These are phyloP conservation scores for Tiaroga cobitis DNA, from an alignment of 2,797 vertebrate species.

Conservation along the genomic window DNA sequence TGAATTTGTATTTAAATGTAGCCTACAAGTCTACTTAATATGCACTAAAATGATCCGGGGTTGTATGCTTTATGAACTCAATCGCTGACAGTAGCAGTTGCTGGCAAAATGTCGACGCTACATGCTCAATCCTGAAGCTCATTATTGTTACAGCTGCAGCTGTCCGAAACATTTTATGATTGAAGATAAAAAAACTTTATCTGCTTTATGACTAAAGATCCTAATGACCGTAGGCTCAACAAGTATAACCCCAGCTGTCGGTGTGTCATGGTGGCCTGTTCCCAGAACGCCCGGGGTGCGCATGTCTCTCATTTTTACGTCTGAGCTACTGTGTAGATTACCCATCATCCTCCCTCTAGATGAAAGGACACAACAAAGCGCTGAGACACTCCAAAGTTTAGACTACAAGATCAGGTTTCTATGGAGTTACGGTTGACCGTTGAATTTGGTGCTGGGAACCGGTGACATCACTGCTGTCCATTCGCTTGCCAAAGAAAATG, in stretches of 20 bases:
- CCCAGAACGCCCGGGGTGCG: conserved; percentile 18
- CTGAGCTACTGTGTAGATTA: conserved; percentile 35
- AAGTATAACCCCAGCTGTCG: conserved; percentile 53
- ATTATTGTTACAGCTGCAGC: conserved; percentile 47
- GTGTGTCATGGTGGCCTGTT: conserved; percentile 27
- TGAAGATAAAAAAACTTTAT: conserved; percentile 45
- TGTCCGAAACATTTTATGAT: conserved; percentile 37
- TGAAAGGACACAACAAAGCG: conserved; percentile 13
- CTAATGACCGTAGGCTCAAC: neutral
- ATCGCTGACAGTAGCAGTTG: conserved; percentile 46
- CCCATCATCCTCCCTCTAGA: conserved; percentile 29
- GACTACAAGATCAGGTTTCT: conserved; percentile 45
- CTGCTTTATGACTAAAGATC: conserved; percentile 26
- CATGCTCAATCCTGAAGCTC: conserved; percentile 12
- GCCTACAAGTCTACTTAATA: neutral
- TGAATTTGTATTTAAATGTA: neutral
- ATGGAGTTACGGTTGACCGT: neutral
- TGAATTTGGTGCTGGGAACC: conserved; percentile 8
- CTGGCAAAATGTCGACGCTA: conserved; percentile 6
- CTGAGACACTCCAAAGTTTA: conserved; percentile 36
- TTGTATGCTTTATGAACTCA: neutral
- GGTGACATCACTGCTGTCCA: conserved; percentile 66
- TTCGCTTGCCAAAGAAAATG: conserved; percentile 68
- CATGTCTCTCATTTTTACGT: neutral
- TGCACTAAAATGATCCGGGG: neutral